These are phyloP conservation scores for Drosophila stalkeri DNA, from an alignment of 2,888 invertebrate genomes.

Conservation along the genomic window DNA sequence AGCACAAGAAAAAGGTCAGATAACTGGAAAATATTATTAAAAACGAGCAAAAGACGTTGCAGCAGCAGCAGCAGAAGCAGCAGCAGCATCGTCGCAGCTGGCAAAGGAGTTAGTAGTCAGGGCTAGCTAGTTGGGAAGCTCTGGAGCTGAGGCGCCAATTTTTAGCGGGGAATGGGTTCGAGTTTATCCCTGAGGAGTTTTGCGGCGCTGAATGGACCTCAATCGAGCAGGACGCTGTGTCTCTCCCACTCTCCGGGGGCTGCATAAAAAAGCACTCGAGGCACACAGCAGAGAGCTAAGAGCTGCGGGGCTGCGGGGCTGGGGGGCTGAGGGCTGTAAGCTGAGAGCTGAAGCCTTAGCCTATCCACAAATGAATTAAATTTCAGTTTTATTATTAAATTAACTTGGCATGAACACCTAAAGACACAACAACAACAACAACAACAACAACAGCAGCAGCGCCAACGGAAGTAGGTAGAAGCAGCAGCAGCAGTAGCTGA, in stretches of 20 bases:
- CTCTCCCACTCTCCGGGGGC: slow-evolving; percentile 8
- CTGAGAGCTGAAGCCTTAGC: slow-evolving; percentile 51
- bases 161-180: slow-evolving; percentile 16
- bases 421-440: slow-evolving; percentile 71
- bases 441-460: slow-evolving; percentile 17
- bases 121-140: not conserved
- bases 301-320: not conserved
- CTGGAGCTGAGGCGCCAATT: slow-evolving; percentile 3
- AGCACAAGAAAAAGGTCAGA: slow-evolving; percentile 78
- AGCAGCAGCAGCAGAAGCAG: slow-evolving; percentile 29
- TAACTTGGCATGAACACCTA: slow-evolving; percentile 84
- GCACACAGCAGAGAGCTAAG: not conserved
- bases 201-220: slow-evolving; percentile 38
- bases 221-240: slow-evolving; percentile 15
- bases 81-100: not conserved
- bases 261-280: slow-evolving; percentile 39
- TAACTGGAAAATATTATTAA: slow-evolving; percentile 82
- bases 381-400: slow-evolving; percentile 84
- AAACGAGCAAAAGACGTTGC: slow-evolving; percentile 59
- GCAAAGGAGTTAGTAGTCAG: not conserved
- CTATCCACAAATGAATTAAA: slow-evolving; percentile 84
- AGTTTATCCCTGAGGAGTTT: slow-evolving; percentile 72
- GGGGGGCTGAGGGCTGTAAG: not conserved
- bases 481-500: not conserved
- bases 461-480: slow-evolving; percentile 6